Evolutionary conservation across 2,797 vertebrate genomes (phyloP), one percentile per base, ranked within the genome.

Genomic region (Catamblyrhynchus diadema): DNA sequence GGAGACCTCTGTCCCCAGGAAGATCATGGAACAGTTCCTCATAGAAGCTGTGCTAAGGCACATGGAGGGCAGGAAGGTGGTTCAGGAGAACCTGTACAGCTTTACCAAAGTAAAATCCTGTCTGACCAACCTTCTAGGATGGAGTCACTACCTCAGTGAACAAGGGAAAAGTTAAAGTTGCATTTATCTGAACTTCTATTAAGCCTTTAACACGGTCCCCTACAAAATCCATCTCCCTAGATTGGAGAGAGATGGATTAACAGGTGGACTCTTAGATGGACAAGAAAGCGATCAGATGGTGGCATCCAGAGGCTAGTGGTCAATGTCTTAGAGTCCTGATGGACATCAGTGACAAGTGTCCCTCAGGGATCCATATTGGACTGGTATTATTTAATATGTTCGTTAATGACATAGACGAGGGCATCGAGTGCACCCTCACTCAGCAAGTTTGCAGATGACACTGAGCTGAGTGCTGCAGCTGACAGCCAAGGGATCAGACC

Each of bases 371-470:
- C 4, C 18, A 14, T 32, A 20, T 0, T 32, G 10, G 35, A 61
- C 22, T 5, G 17, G 12, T 11, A n/a, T 42, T 54, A 48, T 47
- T 59, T 22, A 30, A 15, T 23, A 17, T 41, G 10, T 35, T 60
- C 0, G 2, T 53, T 54, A 35, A 53, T 32, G 33, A 41, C 6
- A 5, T 27, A 81, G 25, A 47, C 0, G 0, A 54, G 22, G 18
- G 15, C 37, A 33, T 8, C 12, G 6, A 59, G 25, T 8, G 13
- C 7, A 23, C 22, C 13, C 18, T 14, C 25, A 41, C 22, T 14
- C 33, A 54, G 22, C 32, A 67, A 41, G 25, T 30, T 45, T 42
- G 21, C 30, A 74, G 69, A 13, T 10, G 41, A 28, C 30, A 32
- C 20, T 25, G 32, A 67, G 47, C 7, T 35, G 22, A 41, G 18